These are phyloP conservation scores for Ceriagrion tenellum DNA, from an alignment of 2,888 invertebrate genomes.

Conservation along the genomic window DNA sequence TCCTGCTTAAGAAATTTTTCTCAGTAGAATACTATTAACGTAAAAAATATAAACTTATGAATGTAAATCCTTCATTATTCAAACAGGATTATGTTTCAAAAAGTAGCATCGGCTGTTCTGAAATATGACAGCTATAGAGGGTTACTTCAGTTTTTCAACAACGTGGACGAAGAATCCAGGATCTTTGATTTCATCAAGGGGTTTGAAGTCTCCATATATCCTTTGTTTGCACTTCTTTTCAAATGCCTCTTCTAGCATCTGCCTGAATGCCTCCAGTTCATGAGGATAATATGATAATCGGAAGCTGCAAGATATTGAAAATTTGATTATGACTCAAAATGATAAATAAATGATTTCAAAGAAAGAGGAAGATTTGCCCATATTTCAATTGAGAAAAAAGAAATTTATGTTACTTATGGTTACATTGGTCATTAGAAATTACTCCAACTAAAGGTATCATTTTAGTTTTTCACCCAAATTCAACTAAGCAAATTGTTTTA, in stretches of 20 bases:
- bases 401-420: too few species aligned
- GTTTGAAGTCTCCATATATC: conserved; percentile 91
- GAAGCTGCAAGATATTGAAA: conserved; percentile 81
- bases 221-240: conserved; percentile 83
- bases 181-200: conserved; percentile 81
- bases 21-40: background rate
- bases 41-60: background rate
- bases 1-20: background rate
- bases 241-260: conserved; percentile 87
- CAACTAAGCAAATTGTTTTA: too few species aligned
- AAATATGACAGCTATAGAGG: background rate
- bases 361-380: background rate
- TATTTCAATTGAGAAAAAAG: background rate
- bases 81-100: background rate
- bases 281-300: conserved; percentile 94
- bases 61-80: background rate
- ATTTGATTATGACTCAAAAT: background rate
- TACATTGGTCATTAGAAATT: background rate
- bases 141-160: conserved; percentile 82
- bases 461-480: too few species aligned
- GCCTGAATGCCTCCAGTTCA: conserved; percentile 85
- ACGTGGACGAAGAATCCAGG: conserved; percentile 94
- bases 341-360: background rate
- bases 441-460: too few species aligned
- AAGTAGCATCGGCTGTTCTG: background rate